Evolutionary conservation across 2,797 vertebrate species (phyloP).

Genomic region (Neomorphus geoffroyi): DNA sequence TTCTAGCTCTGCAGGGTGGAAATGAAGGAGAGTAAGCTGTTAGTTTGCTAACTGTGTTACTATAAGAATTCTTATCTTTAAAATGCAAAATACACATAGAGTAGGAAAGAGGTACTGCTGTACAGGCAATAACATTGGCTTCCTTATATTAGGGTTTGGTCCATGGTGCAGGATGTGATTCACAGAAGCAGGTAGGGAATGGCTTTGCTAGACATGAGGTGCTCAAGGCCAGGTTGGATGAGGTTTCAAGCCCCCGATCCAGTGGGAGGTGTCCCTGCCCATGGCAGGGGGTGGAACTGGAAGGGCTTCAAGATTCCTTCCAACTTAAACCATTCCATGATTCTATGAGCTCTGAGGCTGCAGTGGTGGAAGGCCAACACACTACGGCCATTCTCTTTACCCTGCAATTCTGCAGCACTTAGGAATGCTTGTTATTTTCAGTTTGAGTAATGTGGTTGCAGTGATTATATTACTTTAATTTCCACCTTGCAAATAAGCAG

Average conservation of each 20-base stretch:
- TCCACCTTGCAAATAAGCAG: background rate
- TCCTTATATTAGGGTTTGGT: background rate
- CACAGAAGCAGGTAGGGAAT: background rate
- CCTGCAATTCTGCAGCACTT: fast-evolving
- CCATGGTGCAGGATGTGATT: fast-evolving
- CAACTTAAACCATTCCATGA: too few species aligned
- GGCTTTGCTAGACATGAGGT: background rate
- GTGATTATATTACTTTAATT: background rate
- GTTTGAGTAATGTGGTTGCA: background rate
- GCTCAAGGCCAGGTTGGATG: too few species aligned
- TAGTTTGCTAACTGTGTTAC: background rate
- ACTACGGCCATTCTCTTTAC: fast-evolving
- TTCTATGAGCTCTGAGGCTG: background rate
- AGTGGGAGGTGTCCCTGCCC: too few species aligned
- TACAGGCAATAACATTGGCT: background rate
- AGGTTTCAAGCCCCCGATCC: too few species aligned
- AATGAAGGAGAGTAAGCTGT: background rate
- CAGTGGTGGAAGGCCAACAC: background rate
- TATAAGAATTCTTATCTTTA: background rate
- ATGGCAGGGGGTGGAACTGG: too few species aligned
- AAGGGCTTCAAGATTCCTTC: too few species aligned
- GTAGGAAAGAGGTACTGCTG: background rate
- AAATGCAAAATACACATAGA: background rate
- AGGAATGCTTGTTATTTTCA: background rate
- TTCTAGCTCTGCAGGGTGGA: conserved; percentile 2